A percentile compares a stretch with the other conserved stretches of the same genome.
Conservation (phyloP, 2,113 vertebrate species). For the Tupaia chinensis region DNA sequence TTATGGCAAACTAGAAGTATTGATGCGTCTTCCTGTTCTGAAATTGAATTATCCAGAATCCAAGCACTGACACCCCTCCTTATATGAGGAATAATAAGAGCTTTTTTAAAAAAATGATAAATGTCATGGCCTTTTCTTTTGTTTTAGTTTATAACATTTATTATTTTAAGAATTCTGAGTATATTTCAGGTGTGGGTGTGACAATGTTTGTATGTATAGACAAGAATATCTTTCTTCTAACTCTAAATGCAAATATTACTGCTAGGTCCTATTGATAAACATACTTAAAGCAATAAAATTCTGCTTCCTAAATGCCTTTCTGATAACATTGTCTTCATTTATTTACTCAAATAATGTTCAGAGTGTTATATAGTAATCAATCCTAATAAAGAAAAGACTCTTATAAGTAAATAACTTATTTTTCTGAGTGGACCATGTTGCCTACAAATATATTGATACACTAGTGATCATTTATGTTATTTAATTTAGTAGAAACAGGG, state of each 20-base stretch:
- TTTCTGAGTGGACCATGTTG: not conserved
- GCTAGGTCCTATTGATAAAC: not conserved
- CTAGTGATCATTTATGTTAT: not conserved
- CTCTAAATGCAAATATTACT: conserved; percentile 7
- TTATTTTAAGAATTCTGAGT: conserved; percentile 55
- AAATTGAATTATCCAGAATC: conserved; percentile 7
- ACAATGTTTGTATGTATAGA: not conserved
- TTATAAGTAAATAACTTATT: conserved; percentile 20
- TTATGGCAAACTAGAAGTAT: not conserved
- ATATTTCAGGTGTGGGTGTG: conserved; percentile 27
- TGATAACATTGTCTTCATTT: not conserved
- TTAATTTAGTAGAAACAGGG: conserved; percentile 1
- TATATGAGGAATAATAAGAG: conserved; percentile 3
- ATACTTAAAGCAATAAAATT: not conserved
- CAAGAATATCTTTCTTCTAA: conserved; percentile 35
- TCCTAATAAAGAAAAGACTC: conserved; percentile 3
- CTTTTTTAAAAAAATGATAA: conserved; percentile 51
- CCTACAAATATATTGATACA: conserved; percentile 23
- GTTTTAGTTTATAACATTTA: conserved; percentile 38
- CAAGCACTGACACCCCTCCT: not conserved
- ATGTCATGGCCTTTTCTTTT: conserved; percentile 55
- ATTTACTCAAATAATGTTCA: not conserved
- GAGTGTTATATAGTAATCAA: not conserved
- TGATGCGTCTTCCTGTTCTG: not conserved
- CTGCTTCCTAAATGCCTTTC: not conserved